Evolutionary conservation across 2,888 invertebrate species (phyloP), one percentile per base, ranked within the genome.

Genomic region (Cantharis rufa): DNA sequence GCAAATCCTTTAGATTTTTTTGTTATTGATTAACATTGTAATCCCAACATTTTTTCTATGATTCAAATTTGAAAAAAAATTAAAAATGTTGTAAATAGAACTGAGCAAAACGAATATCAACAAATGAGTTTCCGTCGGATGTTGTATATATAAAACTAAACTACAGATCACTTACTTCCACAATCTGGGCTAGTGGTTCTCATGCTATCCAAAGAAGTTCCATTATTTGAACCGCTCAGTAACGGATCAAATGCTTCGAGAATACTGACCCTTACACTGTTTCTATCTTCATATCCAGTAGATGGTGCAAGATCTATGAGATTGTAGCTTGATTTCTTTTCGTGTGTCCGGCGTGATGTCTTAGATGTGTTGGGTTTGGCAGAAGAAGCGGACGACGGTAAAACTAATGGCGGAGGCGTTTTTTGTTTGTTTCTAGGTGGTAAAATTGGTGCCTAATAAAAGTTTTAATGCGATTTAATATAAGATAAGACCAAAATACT

Each of bases 241-340:
- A 96, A 90, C 69, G 96, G 96, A 91, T 96, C 96, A 88, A 96
- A 96, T 79, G 95, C 95, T 87, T 96, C 95, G 84, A 96, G 89
- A 84, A 96, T 93, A 89, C 94, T 94, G 72, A 90, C 91, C 80
- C 91, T 87, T 64, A 90, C 91, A 82, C 89, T 90, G 81, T 89
- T 88, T 79, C 87, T 89, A 82, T 89, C 90, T 74, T 90, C 90
- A 28, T 76, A 81, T 81, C 88, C 88, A 70, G 86, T 88, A 1
- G 48, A 7, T 70, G 88, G 87, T 72, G 89, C 90, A 81, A 92
- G 86, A 86, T 92, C 91, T 83, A 92, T 92, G 74, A 92, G 88
- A 88, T 91, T 92, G 32, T 74, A 66, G 62, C 62, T 79, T 21
- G 63, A 32, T 69, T 73, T 79, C 79, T 89, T 83, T 85, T 83